Conservation (phyloP, 2,888 invertebrate species). For the Ommatoiulus sabulosus region DNA sequence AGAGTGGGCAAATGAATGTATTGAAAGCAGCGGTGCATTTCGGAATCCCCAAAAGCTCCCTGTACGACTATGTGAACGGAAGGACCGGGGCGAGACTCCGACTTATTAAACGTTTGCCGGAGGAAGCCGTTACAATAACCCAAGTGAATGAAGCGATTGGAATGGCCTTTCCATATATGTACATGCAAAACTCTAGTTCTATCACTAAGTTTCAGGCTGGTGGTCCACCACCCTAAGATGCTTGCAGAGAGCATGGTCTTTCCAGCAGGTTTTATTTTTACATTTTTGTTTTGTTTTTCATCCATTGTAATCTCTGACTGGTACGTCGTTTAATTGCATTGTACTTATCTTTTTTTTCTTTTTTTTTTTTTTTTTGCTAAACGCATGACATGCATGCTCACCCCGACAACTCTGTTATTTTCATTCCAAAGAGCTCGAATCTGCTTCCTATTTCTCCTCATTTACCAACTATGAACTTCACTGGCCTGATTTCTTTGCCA, state of each 20-base stretch:
- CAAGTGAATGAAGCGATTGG: constrained; percentile 52
- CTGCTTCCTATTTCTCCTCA: neutral
- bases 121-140: constrained; percentile 44
- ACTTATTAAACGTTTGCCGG: constrained; percentile 49
- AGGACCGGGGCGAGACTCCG: constrained; percentile 54
- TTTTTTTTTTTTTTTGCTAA: constrained; percentile 10
- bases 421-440: neutral
- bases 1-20: constrained; percentile 57
- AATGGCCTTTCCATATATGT: constrained; percentile 52
- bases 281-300: neutral
- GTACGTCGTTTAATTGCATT: constrained; percentile 23
- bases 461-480: neutral
- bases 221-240: constrained; percentile 37
- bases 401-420: neutral
- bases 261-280: neutral
- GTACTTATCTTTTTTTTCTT: neutral
- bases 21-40: constrained; percentile 53
- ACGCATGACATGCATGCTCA: constrained; percentile 35
- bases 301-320: neutral
- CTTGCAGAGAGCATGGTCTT: constrained; percentile 14
- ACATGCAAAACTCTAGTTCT: constrained; percentile 49
- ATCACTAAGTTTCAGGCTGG: constrained; percentile 22
- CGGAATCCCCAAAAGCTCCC: constrained; percentile 58
- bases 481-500: neutral
- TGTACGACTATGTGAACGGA: constrained; percentile 57